Evolutionary conservation across 2,888 invertebrate genomes (phyloP).

Genomic region (Tortrix viridana): DNA sequence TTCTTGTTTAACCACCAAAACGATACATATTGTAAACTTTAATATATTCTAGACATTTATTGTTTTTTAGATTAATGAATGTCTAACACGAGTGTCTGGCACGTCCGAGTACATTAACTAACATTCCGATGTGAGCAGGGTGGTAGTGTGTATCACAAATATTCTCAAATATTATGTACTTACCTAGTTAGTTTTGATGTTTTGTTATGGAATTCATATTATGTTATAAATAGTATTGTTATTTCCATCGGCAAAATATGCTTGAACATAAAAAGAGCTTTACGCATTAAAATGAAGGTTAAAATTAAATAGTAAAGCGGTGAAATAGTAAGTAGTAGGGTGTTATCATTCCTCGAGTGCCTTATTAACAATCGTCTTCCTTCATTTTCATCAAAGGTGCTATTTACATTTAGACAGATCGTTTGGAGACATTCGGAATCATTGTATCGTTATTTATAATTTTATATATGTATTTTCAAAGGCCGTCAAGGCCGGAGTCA

Average conservation of each 20-base stretch:
- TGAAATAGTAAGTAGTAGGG: background rate
- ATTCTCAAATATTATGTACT: conserved; percentile 27
- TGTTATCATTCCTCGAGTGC: conserved; percentile 42
- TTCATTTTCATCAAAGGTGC: conserved; percentile 58
- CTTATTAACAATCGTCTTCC: conserved; percentile 48
- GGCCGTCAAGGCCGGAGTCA: conserved; percentile 77
- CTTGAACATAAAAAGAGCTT: conserved; percentile 7
- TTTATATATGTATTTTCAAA: conserved; percentile 62
- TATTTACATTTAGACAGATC: conserved; percentile 45
- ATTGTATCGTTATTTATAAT: conserved; percentile 6
- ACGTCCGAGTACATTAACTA: conserved; percentile 32
- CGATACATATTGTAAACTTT: conserved; percentile 36
- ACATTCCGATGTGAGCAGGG: conserved; percentile 28
- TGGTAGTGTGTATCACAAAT: conserved; percentile 42
- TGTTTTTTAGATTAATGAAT: conserved; percentile 26
- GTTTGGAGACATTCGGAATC: background rate
- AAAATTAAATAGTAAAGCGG: background rate
- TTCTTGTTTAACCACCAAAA: conserved; percentile 51
- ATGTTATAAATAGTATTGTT: conserved; percentile 73
- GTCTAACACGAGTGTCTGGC: conserved; percentile 16
- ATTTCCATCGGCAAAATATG: conserved; percentile 63
- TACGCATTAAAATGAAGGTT: conserved; percentile 37
- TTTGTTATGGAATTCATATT: conserved; percentile 74
- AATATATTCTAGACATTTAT: conserved; percentile 33
- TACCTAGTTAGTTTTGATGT: conserved; percentile 26